phyloP scores from a whole-genome alignment of 2,888 invertebrate genomes.

The Stenodema calcarata region DNA sequence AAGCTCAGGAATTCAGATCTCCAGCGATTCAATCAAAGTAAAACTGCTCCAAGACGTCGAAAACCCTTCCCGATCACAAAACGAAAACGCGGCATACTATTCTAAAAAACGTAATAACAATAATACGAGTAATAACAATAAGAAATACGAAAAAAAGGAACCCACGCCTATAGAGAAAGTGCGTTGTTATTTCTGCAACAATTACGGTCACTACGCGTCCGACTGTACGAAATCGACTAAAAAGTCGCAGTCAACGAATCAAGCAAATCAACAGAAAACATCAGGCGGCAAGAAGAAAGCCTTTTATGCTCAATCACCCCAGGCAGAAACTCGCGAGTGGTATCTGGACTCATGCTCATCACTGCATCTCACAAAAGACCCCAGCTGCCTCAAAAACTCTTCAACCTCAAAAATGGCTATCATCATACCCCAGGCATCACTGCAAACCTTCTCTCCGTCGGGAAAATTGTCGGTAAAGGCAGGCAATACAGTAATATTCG shows the following conservation, averaged over 20 bases:
- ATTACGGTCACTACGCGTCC: background rate
- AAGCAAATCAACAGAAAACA: background rate
- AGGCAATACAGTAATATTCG: background rate
- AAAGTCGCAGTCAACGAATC: background rate
- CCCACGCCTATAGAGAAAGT: background rate
- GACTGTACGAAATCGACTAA: background rate
- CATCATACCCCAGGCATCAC: background rate
- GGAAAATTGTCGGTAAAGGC: background rate
- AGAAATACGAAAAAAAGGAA: background rate
- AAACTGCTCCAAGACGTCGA: conserved; percentile 39
- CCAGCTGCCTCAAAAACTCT: background rate
- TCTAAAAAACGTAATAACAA: background rate
- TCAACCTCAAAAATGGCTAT: background rate
- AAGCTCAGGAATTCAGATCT: conserved; percentile 10
- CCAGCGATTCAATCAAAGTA: conserved; percentile 22
- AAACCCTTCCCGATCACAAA: background rate
- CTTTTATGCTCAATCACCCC: background rate
- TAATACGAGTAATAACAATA: too few species aligned
- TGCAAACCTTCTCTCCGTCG: background rate
- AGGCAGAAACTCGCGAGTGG: background rate
- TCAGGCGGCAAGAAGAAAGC: background rate
- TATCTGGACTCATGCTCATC: background rate
- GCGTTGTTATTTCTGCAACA: background rate
- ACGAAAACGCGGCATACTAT: background rate
- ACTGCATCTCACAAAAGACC: background rate